phyloP scores from a whole-genome alignment of 2,797 vertebrate genomes.

The Aulostomus chinensis region DNA sequence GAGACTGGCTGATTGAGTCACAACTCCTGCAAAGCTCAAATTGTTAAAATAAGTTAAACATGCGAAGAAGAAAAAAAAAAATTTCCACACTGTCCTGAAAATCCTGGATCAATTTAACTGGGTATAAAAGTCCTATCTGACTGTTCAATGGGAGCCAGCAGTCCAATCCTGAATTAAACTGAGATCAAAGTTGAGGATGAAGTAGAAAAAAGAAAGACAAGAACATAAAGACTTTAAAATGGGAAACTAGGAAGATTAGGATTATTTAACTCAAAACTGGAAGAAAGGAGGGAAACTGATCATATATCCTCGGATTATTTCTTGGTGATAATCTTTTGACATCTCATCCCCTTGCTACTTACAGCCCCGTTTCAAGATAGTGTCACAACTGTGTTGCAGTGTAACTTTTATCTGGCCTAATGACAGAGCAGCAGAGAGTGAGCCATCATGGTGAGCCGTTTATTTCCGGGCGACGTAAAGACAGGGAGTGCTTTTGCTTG shows the following conservation, averaged over 20 bases:
- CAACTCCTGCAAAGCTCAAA: too few relatives aligned
- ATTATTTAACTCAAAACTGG: slow-evolving; percentile 62
- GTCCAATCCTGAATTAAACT: slow-evolving; percentile 35
- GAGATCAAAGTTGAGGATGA: slow-evolving; percentile 60
- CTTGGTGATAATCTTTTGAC: slow-evolving; percentile 64
- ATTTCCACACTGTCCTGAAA: background rate
- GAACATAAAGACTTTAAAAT: slow-evolving; percentile 35
- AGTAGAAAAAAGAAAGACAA: slow-evolving; percentile 37
- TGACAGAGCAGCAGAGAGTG: slow-evolving; percentile 30
- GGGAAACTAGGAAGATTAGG: slow-evolving; percentile 48
- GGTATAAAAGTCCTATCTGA: slow-evolving; percentile 40
- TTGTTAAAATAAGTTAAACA: too few relatives aligned
- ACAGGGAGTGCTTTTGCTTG: slow-evolving; percentile 5
- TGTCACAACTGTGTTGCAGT: slow-evolving; percentile 40
- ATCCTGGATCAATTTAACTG: slow-evolving; percentile 40
- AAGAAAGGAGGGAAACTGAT: slow-evolving; percentile 60
- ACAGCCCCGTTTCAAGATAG: slow-evolving; percentile 53
- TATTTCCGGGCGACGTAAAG: slow-evolving; percentile 28
- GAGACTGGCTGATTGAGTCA: too few relatives aligned
- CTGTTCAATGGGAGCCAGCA: slow-evolving; percentile 38
- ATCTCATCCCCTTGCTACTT: slow-evolving; percentile 57
- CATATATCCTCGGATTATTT: slow-evolving; percentile 65
- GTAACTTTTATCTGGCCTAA: slow-evolving; percentile 49
- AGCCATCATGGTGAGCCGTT: slow-evolving; percentile 16
- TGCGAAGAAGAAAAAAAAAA: too few relatives aligned